phyloP scores from a whole-genome alignment of 64 coral and sea anemone species.

The Actinia tenebrosa region DNA sequence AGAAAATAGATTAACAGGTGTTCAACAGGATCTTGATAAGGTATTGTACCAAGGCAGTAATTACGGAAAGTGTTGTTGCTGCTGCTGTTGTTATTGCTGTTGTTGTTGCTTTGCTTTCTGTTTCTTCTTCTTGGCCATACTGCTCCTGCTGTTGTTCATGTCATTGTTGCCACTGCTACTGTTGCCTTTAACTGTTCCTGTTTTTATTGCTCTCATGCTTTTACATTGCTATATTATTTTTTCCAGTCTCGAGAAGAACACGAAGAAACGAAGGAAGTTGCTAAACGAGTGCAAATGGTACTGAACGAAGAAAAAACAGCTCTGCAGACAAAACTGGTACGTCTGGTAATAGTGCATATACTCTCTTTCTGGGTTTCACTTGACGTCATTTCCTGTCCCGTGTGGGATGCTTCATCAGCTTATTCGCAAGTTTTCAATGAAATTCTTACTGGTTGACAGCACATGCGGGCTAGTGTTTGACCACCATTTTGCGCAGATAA shows the following conservation, averaged over 20 bases:
- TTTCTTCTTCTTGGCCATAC: too few relatives aligned
- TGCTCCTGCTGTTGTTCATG: too few relatives aligned
- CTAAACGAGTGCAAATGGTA: constrained; percentile 80
- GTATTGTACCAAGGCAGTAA: neutral
- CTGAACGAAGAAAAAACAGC: constrained; percentile 86
- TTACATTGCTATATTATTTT: neutral
- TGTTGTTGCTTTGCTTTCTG: neutral
- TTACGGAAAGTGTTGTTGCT: neutral
- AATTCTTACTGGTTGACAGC: too few relatives aligned
- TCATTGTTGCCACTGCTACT: neutral
- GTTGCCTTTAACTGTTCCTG: neutral
- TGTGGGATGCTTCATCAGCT: too few relatives aligned
- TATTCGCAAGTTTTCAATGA: too few relatives aligned
- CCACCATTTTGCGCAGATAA: too few relatives aligned
- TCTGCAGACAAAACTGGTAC: constrained; percentile 83
- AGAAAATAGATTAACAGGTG: constrained; percentile 60
- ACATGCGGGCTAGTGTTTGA: too few relatives aligned
- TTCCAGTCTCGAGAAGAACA: constrained; percentile 50
- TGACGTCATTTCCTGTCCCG: neutral
- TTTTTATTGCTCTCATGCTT: neutral
- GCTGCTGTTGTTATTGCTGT: neutral
- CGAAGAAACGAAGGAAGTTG: constrained; percentile 82
- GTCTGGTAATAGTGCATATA: neutral
- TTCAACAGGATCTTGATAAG: constrained; percentile 71
- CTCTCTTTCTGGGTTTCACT: neutral